A percentile compares a stretch with the other conserved stretches of the same genome.
phyloP scores from a whole-genome alignment of 2,113 vertebrate genomes.

The Lasiurus borealis region DNA sequence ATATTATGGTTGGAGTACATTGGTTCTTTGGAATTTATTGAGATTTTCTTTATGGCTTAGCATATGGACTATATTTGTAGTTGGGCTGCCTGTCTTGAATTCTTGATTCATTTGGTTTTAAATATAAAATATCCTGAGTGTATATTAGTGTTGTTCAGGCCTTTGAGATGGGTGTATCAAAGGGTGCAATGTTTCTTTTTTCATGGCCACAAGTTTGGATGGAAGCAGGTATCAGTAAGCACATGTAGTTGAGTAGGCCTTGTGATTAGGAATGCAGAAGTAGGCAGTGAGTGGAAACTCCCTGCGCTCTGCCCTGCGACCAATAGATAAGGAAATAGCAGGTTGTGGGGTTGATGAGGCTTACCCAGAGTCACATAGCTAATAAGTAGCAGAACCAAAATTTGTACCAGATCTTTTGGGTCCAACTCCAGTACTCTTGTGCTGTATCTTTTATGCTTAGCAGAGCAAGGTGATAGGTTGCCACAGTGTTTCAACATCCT shows the following conservation, averaged over 20 bases:
- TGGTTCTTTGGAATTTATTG: conserved; percentile 24
- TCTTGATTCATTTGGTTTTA: conserved; percentile 19
- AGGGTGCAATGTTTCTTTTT: neutral
- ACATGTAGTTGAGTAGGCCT: neutral
- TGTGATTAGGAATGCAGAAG: neutral
- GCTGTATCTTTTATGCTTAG: neutral
- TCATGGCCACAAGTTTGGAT: neutral
- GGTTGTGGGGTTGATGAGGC: neutral
- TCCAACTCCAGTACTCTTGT: neutral
- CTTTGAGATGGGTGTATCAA: neutral
- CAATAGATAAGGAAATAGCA: conserved; percentile 39
- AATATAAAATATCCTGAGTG: conserved; percentile 30
- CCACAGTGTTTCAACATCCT: neutral
- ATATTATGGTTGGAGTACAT: neutral
- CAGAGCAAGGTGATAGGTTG: neutral
- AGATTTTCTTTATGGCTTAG: conserved; percentile 26
- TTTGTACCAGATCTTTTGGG: neutral
- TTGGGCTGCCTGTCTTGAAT: neutral
- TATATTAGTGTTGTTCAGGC: neutral
- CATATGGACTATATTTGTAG: conserved; percentile 19
- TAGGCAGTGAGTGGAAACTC: neutral
- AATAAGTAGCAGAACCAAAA: neutral
- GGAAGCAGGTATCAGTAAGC: neutral
- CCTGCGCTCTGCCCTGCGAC: neutral
- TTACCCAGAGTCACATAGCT: neutral